These are phyloP conservation scores for Ardeotis arabs DNA, from an alignment of 2,113 vertebrate genomes.

Conservation along the genomic window DNA sequence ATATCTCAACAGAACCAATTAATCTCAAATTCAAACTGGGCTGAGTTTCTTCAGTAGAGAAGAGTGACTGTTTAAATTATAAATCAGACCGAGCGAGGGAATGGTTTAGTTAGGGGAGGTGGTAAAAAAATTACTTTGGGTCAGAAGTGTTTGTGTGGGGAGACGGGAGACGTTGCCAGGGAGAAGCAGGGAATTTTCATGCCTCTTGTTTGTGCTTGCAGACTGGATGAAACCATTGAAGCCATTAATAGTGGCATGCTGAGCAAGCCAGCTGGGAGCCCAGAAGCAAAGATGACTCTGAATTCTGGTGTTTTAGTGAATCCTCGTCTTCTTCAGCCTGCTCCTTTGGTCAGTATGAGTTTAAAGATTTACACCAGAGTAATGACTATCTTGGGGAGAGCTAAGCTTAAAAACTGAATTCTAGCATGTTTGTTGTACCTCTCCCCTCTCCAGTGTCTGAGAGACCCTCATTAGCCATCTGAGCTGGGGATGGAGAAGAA, in stretches of 20 bases:
- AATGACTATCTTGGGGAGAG: not conserved
- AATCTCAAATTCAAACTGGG: not conserved
- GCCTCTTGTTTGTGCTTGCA: conserved; percentile 60
- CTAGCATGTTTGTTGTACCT: rapidly evolving
- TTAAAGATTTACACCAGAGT: not conserved
- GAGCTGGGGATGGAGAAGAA: not conserved
- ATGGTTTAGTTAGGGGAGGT: rapidly evolving
- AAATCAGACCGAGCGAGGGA: not conserved
- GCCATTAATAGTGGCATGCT: conserved; percentile 77
- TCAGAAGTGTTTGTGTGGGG: not conserved
- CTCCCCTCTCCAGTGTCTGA: not conserved
- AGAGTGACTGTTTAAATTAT: not conserved
- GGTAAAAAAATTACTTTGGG: not conserved
- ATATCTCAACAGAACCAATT: not conserved
- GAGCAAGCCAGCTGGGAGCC: conserved; percentile 45
- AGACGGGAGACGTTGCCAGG: not conserved
- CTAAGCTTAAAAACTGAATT: not conserved
- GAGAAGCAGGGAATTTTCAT: not conserved
- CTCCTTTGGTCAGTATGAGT: conserved; percentile 83
- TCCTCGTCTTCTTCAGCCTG: conserved; percentile 84
- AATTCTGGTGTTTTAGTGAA: conserved; percentile 85
- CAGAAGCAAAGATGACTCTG: conserved; percentile 34
- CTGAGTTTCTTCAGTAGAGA: not conserved
- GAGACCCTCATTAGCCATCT: not conserved
- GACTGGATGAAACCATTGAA: conserved; percentile 89